Evolutionary conservation across 2,888 invertebrate species (phyloP).

Genomic region (Drosophila prolongata): DNA sequence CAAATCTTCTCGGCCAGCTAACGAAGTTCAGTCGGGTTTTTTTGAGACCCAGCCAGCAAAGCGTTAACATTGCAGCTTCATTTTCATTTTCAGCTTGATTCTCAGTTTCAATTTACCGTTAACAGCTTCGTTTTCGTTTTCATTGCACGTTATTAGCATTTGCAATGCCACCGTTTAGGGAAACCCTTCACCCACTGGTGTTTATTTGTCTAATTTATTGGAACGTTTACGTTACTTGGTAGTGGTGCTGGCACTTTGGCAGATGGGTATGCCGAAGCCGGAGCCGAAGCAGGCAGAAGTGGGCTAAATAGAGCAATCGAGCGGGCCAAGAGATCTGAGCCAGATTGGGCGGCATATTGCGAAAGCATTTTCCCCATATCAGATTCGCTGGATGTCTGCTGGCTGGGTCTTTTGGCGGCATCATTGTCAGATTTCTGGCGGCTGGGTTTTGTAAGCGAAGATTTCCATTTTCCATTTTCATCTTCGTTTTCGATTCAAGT

Average conservation of each 20-base stretch:
- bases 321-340: slow-evolving; percentile 47
- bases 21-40: slow-evolving; percentile 52
- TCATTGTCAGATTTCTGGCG: slow-evolving; percentile 59
- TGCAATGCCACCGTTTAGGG: slow-evolving; percentile 71
- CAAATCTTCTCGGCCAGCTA: slow-evolving; percentile 57
- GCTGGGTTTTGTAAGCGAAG: slow-evolving; percentile 69
- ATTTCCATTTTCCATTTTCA: slow-evolving; percentile 70
- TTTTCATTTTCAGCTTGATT: slow-evolving; percentile 57
- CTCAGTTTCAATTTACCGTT: slow-evolving; percentile 53
- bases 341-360: slow-evolving; percentile 59
- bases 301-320: slow-evolving; percentile 78
- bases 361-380: slow-evolving; percentile 58
- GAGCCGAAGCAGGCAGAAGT: slow-evolving; percentile 34
- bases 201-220: slow-evolving; percentile 80
- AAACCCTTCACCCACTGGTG: slow-evolving; percentile 72
- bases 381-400: slow-evolving; percentile 23
- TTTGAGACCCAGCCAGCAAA: slow-evolving; percentile 49
- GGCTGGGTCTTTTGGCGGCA: slow-evolving; percentile 33
- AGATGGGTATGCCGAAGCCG: slow-evolving; percentile 1
- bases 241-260: slow-evolving; percentile 1
- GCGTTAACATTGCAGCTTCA: slow-evolving; percentile 75
- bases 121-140: slow-evolving; percentile 38
- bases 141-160: slow-evolving; percentile 64
- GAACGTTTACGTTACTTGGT: slow-evolving; percentile 38
- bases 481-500: slow-evolving; percentile 55